A percentile compares a stretch with the other conserved stretches of the same genome.
phyloP scores from a whole-genome alignment of 1,140 invertebrate species.

The Tetramorium alpestre region DNA sequence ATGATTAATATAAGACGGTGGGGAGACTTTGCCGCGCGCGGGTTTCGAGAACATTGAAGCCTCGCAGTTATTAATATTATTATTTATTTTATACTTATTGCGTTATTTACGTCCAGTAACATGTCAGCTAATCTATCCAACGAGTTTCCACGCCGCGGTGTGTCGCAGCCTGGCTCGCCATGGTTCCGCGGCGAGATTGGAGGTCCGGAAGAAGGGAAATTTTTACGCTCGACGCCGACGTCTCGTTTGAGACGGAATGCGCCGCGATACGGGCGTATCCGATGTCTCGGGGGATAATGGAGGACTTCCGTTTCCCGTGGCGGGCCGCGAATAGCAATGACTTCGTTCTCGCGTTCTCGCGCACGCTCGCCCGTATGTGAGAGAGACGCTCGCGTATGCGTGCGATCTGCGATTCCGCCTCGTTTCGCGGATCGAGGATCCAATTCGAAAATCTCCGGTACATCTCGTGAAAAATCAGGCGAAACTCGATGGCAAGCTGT shows the following conservation, averaged over 20 bases:
- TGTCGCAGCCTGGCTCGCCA: neutral
- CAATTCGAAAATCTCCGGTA: neutral
- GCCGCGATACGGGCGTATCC: conserved; percentile 66
- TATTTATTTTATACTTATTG: neutral
- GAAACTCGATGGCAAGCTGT: neutral
- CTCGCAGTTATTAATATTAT: conserved; percentile 2
- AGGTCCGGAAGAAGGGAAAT: neutral
- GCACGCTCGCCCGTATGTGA: conserved; percentile 33
- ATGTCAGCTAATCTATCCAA: neutral
- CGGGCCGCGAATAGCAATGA: conserved; percentile 79
- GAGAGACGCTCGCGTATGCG: neutral
- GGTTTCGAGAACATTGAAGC: neutral
- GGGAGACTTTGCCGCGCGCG: neutral
- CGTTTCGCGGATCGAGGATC: neutral
- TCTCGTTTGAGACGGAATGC: conserved; percentile 47
- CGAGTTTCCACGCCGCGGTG: neutral
- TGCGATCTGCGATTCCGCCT: neutral
- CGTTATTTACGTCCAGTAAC: neutral
- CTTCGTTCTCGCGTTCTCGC: conserved; percentile 65
- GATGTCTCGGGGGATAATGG: conserved; percentile 75
- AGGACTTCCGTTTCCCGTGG: conserved; percentile 80
- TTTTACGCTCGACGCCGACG: neutral
- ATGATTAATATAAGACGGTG: neutral
- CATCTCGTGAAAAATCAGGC: neutral
- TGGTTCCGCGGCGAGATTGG: neutral